Evolutionary conservation across 2,113 vertebrate genomes (phyloP).

Genomic region (Scolopax mira): DNA sequence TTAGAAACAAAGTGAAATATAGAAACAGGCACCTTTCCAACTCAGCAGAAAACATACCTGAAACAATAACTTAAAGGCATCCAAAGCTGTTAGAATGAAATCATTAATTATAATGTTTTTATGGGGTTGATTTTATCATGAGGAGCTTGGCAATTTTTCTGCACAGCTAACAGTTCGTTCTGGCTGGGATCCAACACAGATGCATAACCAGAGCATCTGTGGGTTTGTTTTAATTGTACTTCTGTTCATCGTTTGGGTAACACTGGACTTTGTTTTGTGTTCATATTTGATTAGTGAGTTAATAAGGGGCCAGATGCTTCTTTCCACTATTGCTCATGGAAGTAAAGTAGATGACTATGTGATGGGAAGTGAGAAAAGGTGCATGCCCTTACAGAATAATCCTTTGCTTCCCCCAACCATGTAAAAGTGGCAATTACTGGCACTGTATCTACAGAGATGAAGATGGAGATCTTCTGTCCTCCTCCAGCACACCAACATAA

Average conservation of each 20-base stretch:
- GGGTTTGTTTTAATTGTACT: slow-evolving; percentile 7
- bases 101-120: neutral
- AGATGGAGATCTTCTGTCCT: neutral
- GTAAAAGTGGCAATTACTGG: neutral
- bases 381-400: neutral
- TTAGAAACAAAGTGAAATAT: neutral
- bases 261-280: neutral
- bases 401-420: neutral
- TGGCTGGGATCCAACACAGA: slow-evolving; percentile 10
- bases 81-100: slow-evolving; percentile 4
- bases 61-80: neutral
- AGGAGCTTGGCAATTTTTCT: slow-evolving; percentile 26
- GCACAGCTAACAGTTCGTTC: neutral
- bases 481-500: neutral
- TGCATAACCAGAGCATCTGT: neutral
- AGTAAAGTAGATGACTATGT: neutral
- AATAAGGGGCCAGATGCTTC: neutral
- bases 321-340: neutral
- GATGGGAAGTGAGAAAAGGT: neutral
- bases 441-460: neutral
- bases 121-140: neutral
- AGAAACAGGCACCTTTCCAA: neutral
- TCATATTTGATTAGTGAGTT: neutral
- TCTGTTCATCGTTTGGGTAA: neutral
- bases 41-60: neutral